Conservation (phyloP, 2,888 invertebrate species). For the Trichogramma evanescens region DNA sequence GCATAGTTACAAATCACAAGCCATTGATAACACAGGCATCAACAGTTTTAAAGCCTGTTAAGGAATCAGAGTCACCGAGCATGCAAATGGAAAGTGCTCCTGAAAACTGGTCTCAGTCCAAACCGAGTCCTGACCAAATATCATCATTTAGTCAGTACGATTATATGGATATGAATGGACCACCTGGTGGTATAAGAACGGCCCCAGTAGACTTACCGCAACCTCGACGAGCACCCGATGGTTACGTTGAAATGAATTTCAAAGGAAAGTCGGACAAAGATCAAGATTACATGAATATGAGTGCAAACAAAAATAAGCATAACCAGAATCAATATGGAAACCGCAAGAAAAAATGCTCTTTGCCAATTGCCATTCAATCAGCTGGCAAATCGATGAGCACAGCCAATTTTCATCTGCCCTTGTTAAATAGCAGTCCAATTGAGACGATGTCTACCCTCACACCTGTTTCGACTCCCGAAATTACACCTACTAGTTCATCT, state of each 20-base stretch:
- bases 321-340: constrained; percentile 21
- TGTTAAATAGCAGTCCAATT: constrained; percentile 42
- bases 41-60: constrained; percentile 43
- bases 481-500: constrained; percentile 56
- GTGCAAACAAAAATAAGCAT: constrained; percentile 38
- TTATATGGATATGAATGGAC: constrained; percentile 47
- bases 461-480: constrained; percentile 49
- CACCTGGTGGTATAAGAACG: constrained; percentile 42
- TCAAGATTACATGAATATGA: constrained; percentile 55
- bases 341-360: constrained; percentile 52
- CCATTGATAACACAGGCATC: constrained; percentile 33
- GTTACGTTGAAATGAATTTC: constrained; percentile 63
- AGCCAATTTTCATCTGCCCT: constrained; percentile 39
- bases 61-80: constrained; percentile 43
- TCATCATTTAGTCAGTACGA: constrained; percentile 40
- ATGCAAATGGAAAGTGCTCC: constrained; percentile 43
- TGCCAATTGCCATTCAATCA: constrained; percentile 59
- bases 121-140: constrained; percentile 47
- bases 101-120: constrained; percentile 38
- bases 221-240: constrained; percentile 50
- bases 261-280: constrained; percentile 43
- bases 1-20: constrained; percentile 35
- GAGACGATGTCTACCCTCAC: constrained; percentile 46
- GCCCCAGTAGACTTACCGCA: constrained; percentile 46
- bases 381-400: constrained; percentile 36